Evolutionary conservation across 2,888 invertebrate species (phyloP), one percentile per base, ranked within the genome.

Genomic region (Megamerina dolium): DNA sequence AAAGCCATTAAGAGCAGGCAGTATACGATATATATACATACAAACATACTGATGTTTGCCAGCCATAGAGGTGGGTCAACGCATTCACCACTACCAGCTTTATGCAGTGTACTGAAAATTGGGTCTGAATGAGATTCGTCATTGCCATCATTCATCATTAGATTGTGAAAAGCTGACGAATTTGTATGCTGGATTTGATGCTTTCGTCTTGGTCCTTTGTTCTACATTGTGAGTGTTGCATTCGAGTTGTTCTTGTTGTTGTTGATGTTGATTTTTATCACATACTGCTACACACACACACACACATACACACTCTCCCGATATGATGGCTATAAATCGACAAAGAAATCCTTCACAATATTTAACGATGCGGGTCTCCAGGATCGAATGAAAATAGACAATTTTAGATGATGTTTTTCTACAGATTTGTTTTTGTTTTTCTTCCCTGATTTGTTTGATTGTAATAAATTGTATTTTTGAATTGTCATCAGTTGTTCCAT

Each of bases 111-210:
- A n/a, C n/a, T n/a, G n/a, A 20, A 38, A 38, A 38, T 38, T 38
- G 38, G 38, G 38, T 38, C 30, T 18, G 14, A 20, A 31, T 20
- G 23, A 18, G 36, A 44, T 29, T 44, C 34, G 57, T 54, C n/a
- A n/a, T n/a, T 54, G 54, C 57, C 59, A 59, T 59, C 61, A 59
- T 60, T 59, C 59, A 59, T 59, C 61, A 59, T 61, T 59, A 60
- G 57, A 55, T 27, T 31, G 19, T 20, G 29, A 38, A 38, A 34
- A n/a, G 20, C 38, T 38, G 38, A 38, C 38, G 31, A 38, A 38
- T 31, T 20, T n/a, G 21, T 19, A 12, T 12, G 34, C 23, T 10
- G 10, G 6, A 23, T 10, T 23, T 23, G 23, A 6, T 23, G 6
- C 10, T 23, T 23, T 23, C 23, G 6, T 23, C 23, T 23, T 23